Evolutionary conservation across 1,140 invertebrate species (phyloP).

Genomic region (Sitophilus oryzae): DNA sequence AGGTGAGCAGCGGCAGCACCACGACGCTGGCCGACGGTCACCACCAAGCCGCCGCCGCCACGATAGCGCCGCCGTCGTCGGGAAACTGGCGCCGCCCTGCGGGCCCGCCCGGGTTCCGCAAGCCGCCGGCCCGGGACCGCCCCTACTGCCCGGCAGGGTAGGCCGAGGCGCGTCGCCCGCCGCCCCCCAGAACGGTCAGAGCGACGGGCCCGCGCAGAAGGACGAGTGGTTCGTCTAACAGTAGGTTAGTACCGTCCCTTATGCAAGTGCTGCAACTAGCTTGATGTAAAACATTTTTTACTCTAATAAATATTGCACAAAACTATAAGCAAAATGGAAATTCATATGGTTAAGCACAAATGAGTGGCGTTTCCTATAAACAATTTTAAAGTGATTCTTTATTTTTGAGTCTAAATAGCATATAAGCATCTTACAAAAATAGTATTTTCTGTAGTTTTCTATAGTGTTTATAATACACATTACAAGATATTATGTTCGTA

Average conservation of each 20-base stretch:
- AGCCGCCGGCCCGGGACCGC: conserved; percentile 56
- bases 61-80: conserved; percentile 54
- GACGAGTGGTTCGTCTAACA: conserved; percentile 67
- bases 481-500: too few relatives aligned
- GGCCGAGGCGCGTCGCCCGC: conserved; percentile 41
- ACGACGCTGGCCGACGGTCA: conserved; percentile 49
- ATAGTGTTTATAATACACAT: too few relatives aligned
- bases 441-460: too few relatives aligned
- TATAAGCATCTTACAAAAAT: too few relatives aligned
- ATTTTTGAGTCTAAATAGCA: too few relatives aligned
- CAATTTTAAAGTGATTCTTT: too few relatives aligned
- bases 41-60: too few relatives aligned
- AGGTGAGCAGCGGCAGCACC: conserved; percentile 53
- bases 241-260: conserved; percentile 50
- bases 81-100: conserved; percentile 92
- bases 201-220: conserved; percentile 42
- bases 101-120: conserved; percentile 74
- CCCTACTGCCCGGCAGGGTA: conserved; percentile 69
- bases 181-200: conserved; percentile 19
- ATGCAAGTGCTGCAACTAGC: too few relatives aligned
- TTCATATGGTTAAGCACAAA: background rate
- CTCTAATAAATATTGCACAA: background rate
- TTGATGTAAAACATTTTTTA: background rate
- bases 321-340: background rate
- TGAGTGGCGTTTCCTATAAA: too few relatives aligned